These are phyloP conservation scores for Myotis myotis DNA, from an alignment of 2,797 vertebrate genomes.

Conservation along the genomic window DNA sequence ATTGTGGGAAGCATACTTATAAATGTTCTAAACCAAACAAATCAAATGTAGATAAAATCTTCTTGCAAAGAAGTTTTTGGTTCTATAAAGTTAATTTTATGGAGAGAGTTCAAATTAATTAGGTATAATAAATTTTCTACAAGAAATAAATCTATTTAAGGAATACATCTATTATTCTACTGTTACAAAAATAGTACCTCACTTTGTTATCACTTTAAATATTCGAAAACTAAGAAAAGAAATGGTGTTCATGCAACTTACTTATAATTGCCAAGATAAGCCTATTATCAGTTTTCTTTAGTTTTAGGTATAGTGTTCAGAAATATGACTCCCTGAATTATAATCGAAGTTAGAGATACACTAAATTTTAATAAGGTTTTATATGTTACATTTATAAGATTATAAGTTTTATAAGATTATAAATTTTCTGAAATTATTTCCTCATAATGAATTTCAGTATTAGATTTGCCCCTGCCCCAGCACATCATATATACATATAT, in stretches of 20 bases:
- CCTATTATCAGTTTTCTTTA: neutral
- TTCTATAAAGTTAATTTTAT: constrained; percentile 35
- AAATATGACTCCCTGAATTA: constrained; percentile 15
- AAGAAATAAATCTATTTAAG: constrained; percentile 23
- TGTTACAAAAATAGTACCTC: neutral
- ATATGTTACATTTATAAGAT: constrained; percentile 30
- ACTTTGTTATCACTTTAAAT: constrained; percentile 14
- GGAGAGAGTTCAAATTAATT: neutral
- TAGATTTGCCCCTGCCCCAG: neutral
- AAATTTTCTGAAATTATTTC: neutral
- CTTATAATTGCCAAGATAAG: neutral
- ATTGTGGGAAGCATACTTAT: neutral
- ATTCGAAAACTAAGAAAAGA: neutral
- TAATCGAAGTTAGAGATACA: neutral
- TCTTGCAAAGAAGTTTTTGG: constrained; percentile 12
- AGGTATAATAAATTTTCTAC: neutral
- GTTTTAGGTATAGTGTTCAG: constrained; percentile 18
- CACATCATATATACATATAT: neutral
- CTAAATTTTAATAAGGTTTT: neutral
- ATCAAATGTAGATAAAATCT: constrained; percentile 5
- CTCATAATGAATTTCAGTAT: neutral
- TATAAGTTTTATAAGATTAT: constrained; percentile 29
- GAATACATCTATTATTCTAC: neutral
- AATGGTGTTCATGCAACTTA: neutral
- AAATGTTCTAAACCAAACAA: constrained; percentile 30